These are phyloP conservation scores for Phalacrocorax aristotelis DNA, from an alignment of 2,113 vertebrate species.

Conservation along the genomic window DNA sequence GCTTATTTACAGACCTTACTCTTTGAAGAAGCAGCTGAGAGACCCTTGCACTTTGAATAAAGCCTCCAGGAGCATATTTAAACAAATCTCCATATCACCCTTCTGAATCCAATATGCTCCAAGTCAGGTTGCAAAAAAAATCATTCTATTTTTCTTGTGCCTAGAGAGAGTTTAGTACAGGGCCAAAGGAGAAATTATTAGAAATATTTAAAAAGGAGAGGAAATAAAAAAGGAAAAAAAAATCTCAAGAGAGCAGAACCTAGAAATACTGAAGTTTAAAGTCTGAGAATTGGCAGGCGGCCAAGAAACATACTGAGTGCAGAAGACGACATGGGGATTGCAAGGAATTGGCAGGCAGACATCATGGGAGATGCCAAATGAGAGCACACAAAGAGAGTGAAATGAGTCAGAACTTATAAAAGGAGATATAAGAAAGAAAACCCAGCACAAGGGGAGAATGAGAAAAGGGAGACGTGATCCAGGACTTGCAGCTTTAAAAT, in stretches of 20 bases:
- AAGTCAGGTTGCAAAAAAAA: not conserved
- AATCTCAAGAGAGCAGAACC: constrained; percentile 14
- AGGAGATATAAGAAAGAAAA: constrained; percentile 28
- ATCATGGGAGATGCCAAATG: constrained; percentile 16
- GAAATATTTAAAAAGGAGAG: constrained; percentile 9
- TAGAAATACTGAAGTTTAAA: constrained; percentile 37
- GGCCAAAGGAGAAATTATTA: not conserved
- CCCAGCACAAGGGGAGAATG: not conserved
- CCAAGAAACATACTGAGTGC: constrained; percentile 17
- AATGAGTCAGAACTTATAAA: constrained; percentile 38
- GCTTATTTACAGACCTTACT: not conserved
- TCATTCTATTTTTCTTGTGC: not conserved
- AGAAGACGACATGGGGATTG: constrained; percentile 22
- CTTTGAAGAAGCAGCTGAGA: not conserved
- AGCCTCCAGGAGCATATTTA: not conserved
- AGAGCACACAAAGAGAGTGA: constrained; percentile 34
- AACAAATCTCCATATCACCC: not conserved
- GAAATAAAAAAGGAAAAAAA: not conserved
- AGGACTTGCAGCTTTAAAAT: not conserved
- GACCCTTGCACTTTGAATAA: not conserved
- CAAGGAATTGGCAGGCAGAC: constrained; percentile 55
- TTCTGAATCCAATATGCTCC: not conserved
- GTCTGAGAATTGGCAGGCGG: constrained; percentile 6
- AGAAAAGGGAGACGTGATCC: not conserved
- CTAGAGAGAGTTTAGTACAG: not conserved